Percentiles rank a stretch among this genome's conserved stretches.
Evolutionary conservation across 2,113 vertebrate species (phyloP).

Genomic region (Brachionichthys hirsutus): DNA sequence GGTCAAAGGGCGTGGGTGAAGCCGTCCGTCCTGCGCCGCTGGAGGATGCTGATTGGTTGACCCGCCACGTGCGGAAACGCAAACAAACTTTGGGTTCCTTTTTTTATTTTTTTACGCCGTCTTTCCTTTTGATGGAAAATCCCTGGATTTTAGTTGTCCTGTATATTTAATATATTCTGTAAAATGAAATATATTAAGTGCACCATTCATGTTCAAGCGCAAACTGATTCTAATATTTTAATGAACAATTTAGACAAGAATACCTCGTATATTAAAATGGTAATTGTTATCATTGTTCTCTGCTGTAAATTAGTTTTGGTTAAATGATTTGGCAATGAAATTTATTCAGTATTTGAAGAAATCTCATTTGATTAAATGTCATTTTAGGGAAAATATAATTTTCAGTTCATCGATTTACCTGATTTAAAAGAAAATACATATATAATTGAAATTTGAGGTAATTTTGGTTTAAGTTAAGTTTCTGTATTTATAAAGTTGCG

Average conservation of each 20-base stretch:
- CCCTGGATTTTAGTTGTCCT: slow-evolving; percentile 2
- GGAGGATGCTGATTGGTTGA: slow-evolving; percentile 18
- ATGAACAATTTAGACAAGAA: no score
- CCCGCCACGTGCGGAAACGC: slow-evolving; percentile 26
- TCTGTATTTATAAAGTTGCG: slow-evolving; percentile 12
- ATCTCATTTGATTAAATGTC: no score
- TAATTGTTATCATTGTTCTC: no score
- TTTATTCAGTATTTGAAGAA: no score
- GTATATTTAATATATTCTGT: slow-evolving; percentile 45
- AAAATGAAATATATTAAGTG: slow-evolving; percentile 7
- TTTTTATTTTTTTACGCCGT: background rate
- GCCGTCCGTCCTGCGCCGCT: slow-evolving; percentile 1
- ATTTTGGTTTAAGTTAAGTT: slow-evolving; percentile 5
- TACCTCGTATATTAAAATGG: no score
- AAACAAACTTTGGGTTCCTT: slow-evolving; percentile 15
- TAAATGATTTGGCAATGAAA: no score
- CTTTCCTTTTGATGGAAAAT: slow-evolving; percentile 1
- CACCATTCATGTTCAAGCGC: no score
- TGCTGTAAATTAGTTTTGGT: no score
- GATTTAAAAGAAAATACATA: no score
- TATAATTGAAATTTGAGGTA: no score
- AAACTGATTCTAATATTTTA: background rate
- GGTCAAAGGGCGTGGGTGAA: slow-evolving; percentile 39
- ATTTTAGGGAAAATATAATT: no score
- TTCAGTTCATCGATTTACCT: no score